These are phyloP conservation scores for Creontiades dilutus DNA, from an alignment of 2,888 invertebrate species.

Conservation along the genomic window DNA sequence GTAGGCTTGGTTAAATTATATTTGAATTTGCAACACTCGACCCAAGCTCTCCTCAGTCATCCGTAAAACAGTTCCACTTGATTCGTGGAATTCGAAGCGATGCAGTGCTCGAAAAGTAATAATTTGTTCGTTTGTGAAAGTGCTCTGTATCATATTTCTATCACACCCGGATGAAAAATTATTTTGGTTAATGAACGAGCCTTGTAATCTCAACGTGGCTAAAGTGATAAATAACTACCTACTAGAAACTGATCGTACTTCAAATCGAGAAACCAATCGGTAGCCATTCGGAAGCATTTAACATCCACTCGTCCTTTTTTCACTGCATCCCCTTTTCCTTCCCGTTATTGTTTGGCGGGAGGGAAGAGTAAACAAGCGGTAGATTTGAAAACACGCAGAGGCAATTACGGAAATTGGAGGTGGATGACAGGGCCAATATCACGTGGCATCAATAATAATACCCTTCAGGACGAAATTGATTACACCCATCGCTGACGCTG, in stretches of 20 bases:
- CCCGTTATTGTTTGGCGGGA: constrained; percentile 1
- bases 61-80: too few relatives aligned
- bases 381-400: constrained; percentile 37
- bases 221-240: neutral
- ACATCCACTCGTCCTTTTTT: neutral
- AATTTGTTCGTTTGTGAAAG: too few relatives aligned
- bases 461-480: constrained; percentile 35
- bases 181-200: too few relatives aligned
- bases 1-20: too few relatives aligned
- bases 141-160: neutral
- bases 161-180: too few relatives aligned
- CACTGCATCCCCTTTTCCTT: neutral
- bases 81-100: too few relatives aligned
- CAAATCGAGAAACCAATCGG: neutral
- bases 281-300: neutral
- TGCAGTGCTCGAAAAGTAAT: too few relatives aligned
- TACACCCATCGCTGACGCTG: constrained; percentile 14
- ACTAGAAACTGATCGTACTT: neutral
- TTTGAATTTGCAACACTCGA: too few relatives aligned
- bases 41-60: too few relatives aligned
- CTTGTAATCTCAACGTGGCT: neutral
- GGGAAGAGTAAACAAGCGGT: constrained; percentile 11
- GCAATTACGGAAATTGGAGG: constrained; percentile 42
- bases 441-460: constrained; percentile 42
- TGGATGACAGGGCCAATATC: constrained; percentile 36